Evolutionary conservation across 2,888 invertebrate genomes (phyloP).

Genomic region (Papilio gigon): DNA sequence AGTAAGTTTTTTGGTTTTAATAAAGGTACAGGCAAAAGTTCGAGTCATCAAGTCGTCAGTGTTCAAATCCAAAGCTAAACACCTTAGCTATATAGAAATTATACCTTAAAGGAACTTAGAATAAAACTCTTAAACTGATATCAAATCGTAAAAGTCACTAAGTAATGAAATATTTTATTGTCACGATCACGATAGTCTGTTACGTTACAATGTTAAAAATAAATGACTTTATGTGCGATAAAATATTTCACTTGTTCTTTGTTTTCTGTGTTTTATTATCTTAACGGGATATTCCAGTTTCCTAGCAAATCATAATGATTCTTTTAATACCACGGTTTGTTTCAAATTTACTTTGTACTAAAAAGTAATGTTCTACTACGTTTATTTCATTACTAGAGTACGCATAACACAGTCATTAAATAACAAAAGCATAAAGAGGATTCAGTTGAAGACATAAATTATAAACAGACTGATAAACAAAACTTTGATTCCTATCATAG

Average conservation of each 20-base stretch:
- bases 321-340: background rate
- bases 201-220: constrained; percentile 8
- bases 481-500: too few species aligned
- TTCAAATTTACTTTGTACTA: background rate
- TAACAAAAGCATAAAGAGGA: background rate
- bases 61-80: too few species aligned
- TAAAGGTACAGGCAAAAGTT: background rate
- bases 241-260: constrained; percentile 10
- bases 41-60: background rate
- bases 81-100: too few species aligned
- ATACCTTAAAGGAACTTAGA: too few species aligned
- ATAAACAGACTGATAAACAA: too few species aligned
- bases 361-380: background rate
- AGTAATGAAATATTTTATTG: background rate
- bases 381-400: too few species aligned
- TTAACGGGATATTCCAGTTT: constrained; percentile 8
- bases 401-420: too few species aligned
- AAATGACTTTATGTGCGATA: background rate
- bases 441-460: too few species aligned
- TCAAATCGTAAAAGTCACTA: background rate
- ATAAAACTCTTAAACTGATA: too few species aligned
- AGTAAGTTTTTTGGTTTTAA: background rate
- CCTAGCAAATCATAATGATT: background rate
- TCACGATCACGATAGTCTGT: constrained; percentile 5
- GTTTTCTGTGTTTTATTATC: constrained; percentile 17